A percentile compares a stretch with the other conserved stretches of the same genome.
phyloP scores from a whole-genome alignment of 2,797 vertebrate species.

The Amblyraja radiata region DNA sequence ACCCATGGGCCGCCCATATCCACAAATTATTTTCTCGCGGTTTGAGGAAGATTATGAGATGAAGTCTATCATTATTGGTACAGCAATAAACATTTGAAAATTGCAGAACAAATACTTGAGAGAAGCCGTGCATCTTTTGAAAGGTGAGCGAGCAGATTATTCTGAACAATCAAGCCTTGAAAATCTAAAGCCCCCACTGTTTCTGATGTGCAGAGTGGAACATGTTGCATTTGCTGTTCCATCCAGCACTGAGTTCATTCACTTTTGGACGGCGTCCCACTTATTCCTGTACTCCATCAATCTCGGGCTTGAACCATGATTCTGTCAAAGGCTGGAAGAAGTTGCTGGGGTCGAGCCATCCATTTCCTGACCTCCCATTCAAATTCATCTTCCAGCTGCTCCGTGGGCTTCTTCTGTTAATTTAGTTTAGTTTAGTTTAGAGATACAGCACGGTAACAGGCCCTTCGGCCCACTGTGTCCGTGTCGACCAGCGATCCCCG shows the following conservation, averaged over 20 bases:
- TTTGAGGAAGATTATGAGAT: not conserved
- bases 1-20: too few species aligned
- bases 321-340: constrained; percentile 8
- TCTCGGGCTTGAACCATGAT: not conserved
- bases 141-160: not conserved
- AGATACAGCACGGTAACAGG: too few species aligned
- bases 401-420: not conserved
- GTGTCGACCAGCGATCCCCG: too few species aligned
- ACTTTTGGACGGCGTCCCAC: not conserved
- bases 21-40: not conserved
- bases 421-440: too few species aligned
- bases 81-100: not conserved
- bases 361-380: not conserved
- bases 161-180: not conserved
- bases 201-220: not conserved
- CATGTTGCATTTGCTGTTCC: not conserved
- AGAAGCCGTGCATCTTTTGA: not conserved
- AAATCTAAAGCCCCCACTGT: not conserved
- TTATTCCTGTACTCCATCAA: constrained; percentile 17
- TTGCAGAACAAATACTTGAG: not conserved
- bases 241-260: not conserved
- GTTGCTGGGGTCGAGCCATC: not conserved
- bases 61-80: not conserved
- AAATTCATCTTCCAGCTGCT: constrained; percentile 7
- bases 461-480: too few species aligned